A percentile compares a stretch with the other conserved stretches of the same genome.
These are phyloP conservation scores for Pelusios castaneus DNA, from an alignment of 2,113 vertebrate genomes.

Conservation along the genomic window DNA sequence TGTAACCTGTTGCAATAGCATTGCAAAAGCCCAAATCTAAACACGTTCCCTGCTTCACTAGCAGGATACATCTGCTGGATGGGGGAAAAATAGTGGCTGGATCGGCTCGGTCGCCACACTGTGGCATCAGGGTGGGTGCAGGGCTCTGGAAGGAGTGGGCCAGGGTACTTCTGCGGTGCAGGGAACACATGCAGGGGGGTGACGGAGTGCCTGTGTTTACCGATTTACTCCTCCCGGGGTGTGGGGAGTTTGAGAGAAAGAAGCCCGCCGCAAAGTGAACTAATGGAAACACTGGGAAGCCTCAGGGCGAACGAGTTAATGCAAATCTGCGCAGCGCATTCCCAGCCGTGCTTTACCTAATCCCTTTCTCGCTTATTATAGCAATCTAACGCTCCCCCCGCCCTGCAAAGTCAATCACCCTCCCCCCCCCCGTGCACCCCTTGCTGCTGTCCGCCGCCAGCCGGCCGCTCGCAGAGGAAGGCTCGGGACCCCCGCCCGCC, in stretches of 20 bases:
- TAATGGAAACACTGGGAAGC: not conserved
- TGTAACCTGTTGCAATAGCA: not conserved
- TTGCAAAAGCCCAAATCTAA: not conserved
- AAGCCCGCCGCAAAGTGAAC: not conserved
- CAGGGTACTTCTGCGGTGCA: not conserved
- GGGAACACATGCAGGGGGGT: not conserved
- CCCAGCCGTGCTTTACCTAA: conserved; percentile 69
- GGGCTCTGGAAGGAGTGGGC: not conserved
- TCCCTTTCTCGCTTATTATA: conserved; percentile 62
- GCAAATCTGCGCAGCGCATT: conserved; percentile 45
- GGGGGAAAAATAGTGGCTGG: not conserved
- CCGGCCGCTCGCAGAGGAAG: not conserved
- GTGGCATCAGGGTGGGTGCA: not conserved
- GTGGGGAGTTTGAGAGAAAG: not conserved
- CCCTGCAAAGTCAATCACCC: conserved; percentile 24
- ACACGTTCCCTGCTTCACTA: not conserved
- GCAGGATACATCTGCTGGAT: not conserved
- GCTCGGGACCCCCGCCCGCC: not conserved
- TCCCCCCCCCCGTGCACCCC: conserved; percentile 62
- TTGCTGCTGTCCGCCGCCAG: not conserved
- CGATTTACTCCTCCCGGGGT: not conserved
- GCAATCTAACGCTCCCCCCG: conserved; percentile 29
- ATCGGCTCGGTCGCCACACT: not conserved
- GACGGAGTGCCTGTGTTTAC: not conserved
- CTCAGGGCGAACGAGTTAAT: conserved; percentile 67